A percentile compares a stretch with the other conserved stretches of the same genome.
phyloP scores from a whole-genome alignment of 2,113 vertebrate species.

The Xiphophorus hellerii region DNA sequence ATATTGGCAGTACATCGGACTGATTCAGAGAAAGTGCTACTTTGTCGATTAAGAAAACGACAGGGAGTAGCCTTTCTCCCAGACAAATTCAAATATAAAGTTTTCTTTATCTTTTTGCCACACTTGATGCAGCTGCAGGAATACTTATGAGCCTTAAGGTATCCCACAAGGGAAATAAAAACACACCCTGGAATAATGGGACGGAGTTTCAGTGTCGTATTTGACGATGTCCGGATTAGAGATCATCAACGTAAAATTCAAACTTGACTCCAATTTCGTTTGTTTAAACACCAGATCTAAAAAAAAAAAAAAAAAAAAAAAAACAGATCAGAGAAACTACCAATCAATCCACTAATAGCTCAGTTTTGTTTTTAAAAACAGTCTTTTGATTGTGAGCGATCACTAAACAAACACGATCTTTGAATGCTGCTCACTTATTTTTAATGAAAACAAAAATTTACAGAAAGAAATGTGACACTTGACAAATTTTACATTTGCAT shows the following conservation, averaged over 20 bases:
- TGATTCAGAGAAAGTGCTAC: constrained; percentile 4
- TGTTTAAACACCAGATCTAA: too few relatives aligned
- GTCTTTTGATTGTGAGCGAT: too few relatives aligned
- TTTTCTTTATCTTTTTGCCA: background rate
- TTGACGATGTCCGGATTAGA: too few relatives aligned
- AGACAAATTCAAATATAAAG: background rate
- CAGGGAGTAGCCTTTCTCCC: background rate
- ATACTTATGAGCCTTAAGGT: background rate
- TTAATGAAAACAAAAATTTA: constrained; percentile 55
- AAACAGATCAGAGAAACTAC: background rate
- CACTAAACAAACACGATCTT: background rate
- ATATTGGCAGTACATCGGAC: background rate
- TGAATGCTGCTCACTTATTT: constrained; percentile 28
- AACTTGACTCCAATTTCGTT: too few relatives aligned
- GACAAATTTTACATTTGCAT: constrained; percentile 42
- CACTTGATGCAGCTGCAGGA: background rate
- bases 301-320: too few relatives aligned
- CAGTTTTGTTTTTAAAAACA: background rate
- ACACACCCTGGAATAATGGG: too few relatives aligned
- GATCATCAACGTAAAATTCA: too few relatives aligned
- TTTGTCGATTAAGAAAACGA: background rate
- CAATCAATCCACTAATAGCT: background rate
- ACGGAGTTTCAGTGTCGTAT: too few relatives aligned
- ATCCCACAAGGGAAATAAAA: background rate
- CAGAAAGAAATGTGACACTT: constrained; percentile 33